Conservation (phyloP, 2,113 vertebrate species). For the Rostratula benghalensis region DNA sequence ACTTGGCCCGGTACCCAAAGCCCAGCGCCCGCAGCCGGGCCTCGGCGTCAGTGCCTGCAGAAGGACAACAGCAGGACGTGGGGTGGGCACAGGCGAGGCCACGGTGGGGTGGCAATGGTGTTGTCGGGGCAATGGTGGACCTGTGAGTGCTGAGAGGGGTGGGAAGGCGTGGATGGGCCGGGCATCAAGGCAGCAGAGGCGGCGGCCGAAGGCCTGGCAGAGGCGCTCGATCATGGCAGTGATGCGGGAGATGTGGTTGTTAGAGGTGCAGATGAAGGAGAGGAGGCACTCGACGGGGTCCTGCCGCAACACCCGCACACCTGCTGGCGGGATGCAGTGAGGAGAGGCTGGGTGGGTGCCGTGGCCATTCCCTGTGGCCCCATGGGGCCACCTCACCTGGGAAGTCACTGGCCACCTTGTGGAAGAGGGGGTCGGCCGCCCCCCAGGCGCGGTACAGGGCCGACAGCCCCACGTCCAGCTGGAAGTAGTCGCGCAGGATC, state of each 20-base stretch:
- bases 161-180: constrained; percentile 86
- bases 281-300: constrained; percentile 93
- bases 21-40: constrained; percentile 82
- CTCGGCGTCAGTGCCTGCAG: constrained; percentile 79
- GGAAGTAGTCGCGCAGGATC: constrained; percentile 38
- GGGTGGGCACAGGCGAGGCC: rapidly evolving
- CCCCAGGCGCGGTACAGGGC: constrained; percentile 30
- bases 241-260: constrained; percentile 94
- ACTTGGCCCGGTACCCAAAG: constrained; percentile 93
- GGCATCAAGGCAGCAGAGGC: constrained; percentile 80
- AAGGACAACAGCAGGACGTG: rapidly evolving
- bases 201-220: constrained; percentile 81
- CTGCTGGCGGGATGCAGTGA: constrained; percentile 52
- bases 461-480: constrained; percentile 42
- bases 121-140: constrained; percentile 10
- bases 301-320: constrained; percentile 89
- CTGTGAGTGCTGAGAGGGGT: constrained; percentile 80
- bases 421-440: constrained; percentile 38
- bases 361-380: not conserved
- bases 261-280: constrained; percentile 95
- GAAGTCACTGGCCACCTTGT: not conserved
- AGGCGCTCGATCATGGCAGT: constrained; percentile 91
- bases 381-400: not conserved
- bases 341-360: rapidly evolving
- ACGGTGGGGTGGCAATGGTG: rapidly evolving